Base-by-base conservation (phyloP, 2,888 invertebrate species). In the Pteria penguin region DNA sequence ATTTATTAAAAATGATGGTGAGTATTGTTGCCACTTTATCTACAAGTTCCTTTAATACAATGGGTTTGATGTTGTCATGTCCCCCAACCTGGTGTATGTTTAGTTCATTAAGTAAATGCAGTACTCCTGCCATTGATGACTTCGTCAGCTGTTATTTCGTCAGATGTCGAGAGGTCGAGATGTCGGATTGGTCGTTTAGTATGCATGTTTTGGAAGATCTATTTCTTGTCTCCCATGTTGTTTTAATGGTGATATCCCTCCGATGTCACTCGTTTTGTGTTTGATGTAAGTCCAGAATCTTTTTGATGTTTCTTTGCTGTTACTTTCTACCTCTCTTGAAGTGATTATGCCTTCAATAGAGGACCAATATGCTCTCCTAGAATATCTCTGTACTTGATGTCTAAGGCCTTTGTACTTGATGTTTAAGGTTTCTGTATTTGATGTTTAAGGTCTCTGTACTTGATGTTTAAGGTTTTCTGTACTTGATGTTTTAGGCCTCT, bases 1-100 rank as follows among this genome's bases (percentile, higher is more conserved):
- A 62, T 33, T 62, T 62, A 18, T 24, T 33, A n/a, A 62, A 62
- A 3, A 62, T 62, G n/a, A 62, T 29, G 11, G 62, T 62, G 4
- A 62, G 62, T 62, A 62, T 32, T 18, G 62, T 31, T 62, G 62
- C 4, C 31, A 62, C 4, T 31, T 62, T 24, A 11, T 29, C 24
- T 32, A 33, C 62, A 14, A 62, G 62, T 62, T 62, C 62, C 22
- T 62, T 62, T n/a, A 62, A n/a, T 8, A 62, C 18, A 2, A 4
- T 31, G 4, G 62, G 62, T 62, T 33, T 62, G 3, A 62, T 62
- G 14, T 62, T n/a, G 27, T 62, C 62, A 32, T 31, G 62, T 5
- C 62, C 62, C n/a, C 32, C 62, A 14, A 33, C 62, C 32, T 62
- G 29, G n/a, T n/a, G n/a, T n/a, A n/a, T n/a, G n/a, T 57, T 22